phyloP scores from a whole-genome alignment of 2,888 invertebrate species.

The Piscicola geometra region DNA sequence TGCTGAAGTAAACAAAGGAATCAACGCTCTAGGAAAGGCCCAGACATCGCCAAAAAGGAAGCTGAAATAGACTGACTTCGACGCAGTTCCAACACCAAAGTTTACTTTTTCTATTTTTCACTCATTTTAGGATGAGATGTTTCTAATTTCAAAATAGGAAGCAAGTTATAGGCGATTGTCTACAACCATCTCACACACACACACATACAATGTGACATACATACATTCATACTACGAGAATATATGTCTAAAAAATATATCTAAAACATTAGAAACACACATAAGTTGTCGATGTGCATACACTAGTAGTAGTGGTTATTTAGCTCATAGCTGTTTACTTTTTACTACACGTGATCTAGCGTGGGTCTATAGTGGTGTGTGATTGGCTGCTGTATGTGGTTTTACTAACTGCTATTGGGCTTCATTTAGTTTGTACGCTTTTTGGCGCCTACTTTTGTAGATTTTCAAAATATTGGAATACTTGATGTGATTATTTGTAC shows the following conservation, averaged over 20 bases:
- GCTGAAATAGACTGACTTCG: background rate
- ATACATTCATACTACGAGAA: background rate
- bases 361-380: constrained; percentile 14
- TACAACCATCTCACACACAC: background rate
- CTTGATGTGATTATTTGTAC: constrained; percentile 6
- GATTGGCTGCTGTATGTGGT: constrained; percentile 3
- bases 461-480: background rate
- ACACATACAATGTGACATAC: background rate
- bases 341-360: constrained; percentile 30
- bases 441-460: constrained; percentile 28
- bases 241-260: background rate
- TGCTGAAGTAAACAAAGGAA: constrained; percentile 31
- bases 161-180: background rate
- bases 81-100: background rate
- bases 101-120: background rate
- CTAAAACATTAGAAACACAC: too few species aligned
- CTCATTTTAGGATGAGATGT: constrained; percentile 1
- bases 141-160: background rate
- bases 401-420: constrained; percentile 18
- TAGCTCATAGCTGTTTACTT: constrained; percentile 18
- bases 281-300: too few species aligned
- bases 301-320: too few species aligned
- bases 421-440: constrained; percentile 21
- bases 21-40: background rate
- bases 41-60: background rate